Conservation (phyloP, 1,140 invertebrate genomes). For the Halyomorpha halys region DNA sequence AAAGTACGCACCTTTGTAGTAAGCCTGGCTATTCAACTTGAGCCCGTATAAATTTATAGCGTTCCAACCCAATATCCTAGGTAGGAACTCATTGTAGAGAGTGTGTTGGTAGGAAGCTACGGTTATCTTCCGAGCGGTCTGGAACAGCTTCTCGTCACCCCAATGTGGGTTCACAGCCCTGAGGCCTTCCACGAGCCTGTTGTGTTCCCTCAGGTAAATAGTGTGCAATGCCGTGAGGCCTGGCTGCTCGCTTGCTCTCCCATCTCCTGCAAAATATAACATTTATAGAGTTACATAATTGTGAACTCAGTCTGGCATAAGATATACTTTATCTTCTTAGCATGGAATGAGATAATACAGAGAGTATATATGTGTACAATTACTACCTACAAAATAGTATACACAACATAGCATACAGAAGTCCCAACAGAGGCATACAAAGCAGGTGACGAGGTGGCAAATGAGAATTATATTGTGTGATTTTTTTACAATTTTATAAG, state of each 20-base stretch:
- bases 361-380: too few species aligned
- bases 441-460: too few species aligned
- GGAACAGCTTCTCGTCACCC: slow-evolving; percentile 77
- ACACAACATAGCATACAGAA: too few species aligned
- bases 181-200: slow-evolving; percentile 69
- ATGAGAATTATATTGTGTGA: too few species aligned
- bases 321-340: too few species aligned
- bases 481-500: too few species aligned
- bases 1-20: slow-evolving; percentile 76
- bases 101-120: slow-evolving; percentile 76
- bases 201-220: slow-evolving; percentile 81
- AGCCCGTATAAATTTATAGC: slow-evolving; percentile 76
- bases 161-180: slow-evolving; percentile 69
- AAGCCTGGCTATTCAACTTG: slow-evolving; percentile 73
- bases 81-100: slow-evolving; percentile 79
- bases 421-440: too few species aligned
- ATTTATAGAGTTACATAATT: too few species aligned
- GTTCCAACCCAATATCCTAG: slow-evolving; percentile 70
- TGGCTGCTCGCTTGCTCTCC: slow-evolving; percentile 72
- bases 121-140: slow-evolving; percentile 75
- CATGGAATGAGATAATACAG: too few species aligned
- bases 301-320: too few species aligned
- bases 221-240: slow-evolving; percentile 79
- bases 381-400: too few species aligned
- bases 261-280: slow-evolving; percentile 50